phyloP scores from a whole-genome alignment of 2,888 invertebrate genomes.

The Microdon myrmicae region DNA sequence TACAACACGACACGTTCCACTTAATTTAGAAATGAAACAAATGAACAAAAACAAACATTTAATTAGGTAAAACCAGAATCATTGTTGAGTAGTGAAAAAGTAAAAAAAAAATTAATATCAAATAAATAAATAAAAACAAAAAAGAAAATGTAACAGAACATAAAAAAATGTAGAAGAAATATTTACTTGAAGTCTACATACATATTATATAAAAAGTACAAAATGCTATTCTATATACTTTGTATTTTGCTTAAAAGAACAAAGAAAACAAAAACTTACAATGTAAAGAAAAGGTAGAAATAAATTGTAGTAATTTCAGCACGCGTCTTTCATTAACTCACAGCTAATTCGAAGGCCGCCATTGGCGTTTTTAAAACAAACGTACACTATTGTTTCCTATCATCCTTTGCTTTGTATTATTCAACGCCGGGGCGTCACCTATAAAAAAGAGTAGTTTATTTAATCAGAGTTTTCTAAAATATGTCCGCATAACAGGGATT shows the following conservation, averaged over 20 bases:
- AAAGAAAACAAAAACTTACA: conserved; percentile 5
- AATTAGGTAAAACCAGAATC: conserved; percentile 2
- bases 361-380: too few relatives aligned
- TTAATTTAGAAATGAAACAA: conserved; percentile 26
- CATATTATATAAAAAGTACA: conserved; percentile 51
- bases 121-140: conserved; percentile 5
- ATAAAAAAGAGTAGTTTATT: too few relatives aligned
- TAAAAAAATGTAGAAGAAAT: conserved; percentile 29
- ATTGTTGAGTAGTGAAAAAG: conserved; percentile 4
- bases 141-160: conserved; percentile 8
- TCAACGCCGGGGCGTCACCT: too few relatives aligned
- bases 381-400: too few relatives aligned
- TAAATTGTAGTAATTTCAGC: conserved; percentile 48
- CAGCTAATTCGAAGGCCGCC: too few relatives aligned
- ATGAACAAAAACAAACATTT: not conserved
- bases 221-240: conserved; percentile 51
- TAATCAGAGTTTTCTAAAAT: not conserved
- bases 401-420: too few relatives aligned
- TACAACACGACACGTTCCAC: conserved; percentile 41
- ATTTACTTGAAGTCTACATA: conserved; percentile 51
- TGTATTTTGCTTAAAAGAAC: conserved; percentile 47
- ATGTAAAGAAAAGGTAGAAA: conserved; percentile 19
- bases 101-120: conserved; percentile 2
- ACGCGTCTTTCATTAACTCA: too few relatives aligned
- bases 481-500: conserved; percentile 1